These are phyloP conservation scores for Drosophila neutralis DNA, from an alignment of 2,888 invertebrate species.

Conservation along the genomic window DNA sequence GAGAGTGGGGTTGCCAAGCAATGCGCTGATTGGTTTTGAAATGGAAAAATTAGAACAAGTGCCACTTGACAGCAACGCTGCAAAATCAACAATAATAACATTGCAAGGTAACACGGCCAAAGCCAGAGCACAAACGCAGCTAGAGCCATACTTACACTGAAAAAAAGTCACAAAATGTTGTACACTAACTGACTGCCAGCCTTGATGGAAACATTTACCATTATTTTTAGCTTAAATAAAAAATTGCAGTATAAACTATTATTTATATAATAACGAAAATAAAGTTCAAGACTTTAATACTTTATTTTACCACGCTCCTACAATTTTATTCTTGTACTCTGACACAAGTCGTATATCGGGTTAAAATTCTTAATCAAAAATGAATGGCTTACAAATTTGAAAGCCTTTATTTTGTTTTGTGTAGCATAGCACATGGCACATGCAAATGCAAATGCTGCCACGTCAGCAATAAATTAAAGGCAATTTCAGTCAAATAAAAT, in stretches of 20 bases:
- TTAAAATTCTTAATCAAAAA: neutral
- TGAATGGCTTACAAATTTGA: neutral
- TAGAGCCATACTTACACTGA: constrained; percentile 9
- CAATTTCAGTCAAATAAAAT: constrained; percentile 81
- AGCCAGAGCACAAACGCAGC: constrained; percentile 18
- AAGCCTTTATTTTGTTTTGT: constrained; percentile 10
- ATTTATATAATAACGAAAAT: neutral
- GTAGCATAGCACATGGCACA: constrained; percentile 38
- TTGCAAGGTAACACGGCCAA: constrained; percentile 39
- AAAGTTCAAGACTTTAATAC: neutral
- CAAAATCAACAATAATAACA: constrained; percentile 79
- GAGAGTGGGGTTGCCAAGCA: constrained; percentile 7
- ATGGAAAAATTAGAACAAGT: constrained; percentile 79
- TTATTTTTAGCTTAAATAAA: too few species aligned
- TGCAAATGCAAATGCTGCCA: constrained; percentile 59
- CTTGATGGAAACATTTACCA: neutral
- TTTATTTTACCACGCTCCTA: neutral
- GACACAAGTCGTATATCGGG: neutral
- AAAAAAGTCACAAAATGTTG: neutral
- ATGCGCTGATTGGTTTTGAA: constrained; percentile 73
- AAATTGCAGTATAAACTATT: neutral
- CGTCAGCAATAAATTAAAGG: constrained; percentile 80
- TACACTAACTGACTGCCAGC: neutral
- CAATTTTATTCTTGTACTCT: neutral
- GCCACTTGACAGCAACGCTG: constrained; percentile 62